phyloP scores from a whole-genome alignment of 2,888 invertebrate species.

The Lissonota sp. region DNA sequence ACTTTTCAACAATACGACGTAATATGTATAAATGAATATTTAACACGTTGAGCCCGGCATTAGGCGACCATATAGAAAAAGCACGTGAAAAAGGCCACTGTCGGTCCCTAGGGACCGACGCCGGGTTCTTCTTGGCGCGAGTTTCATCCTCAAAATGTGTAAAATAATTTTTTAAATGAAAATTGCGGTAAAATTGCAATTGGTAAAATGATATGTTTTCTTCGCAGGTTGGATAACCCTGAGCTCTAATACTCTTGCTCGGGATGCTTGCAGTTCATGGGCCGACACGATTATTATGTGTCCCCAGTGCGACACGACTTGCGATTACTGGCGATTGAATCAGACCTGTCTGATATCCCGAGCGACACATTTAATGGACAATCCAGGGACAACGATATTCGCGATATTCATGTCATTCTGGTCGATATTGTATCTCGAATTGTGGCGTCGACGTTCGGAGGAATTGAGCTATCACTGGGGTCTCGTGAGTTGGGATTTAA shows the following conservation, averaged over 20 bases:
- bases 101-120: too few species aligned
- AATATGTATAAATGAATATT: too few species aligned
- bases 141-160: too few species aligned
- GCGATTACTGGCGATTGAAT: slow-evolving; percentile 90
- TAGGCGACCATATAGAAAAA: too few species aligned
- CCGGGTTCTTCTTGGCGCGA: too few species aligned
- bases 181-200: too few species aligned
- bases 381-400: slow-evolving; percentile 91
- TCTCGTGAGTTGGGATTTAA: slow-evolving; percentile 89
- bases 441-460: slow-evolving; percentile 93
- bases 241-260: slow-evolving; percentile 68
- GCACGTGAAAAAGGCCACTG: too few species aligned
- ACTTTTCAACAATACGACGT: too few species aligned
- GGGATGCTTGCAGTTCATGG: slow-evolving; percentile 73
- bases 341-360: slow-evolving; percentile 90
- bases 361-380: slow-evolving; percentile 93
- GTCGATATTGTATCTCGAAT: slow-evolving; percentile 91
- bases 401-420: slow-evolving; percentile 93
- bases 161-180: too few species aligned
- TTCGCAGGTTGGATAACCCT: slow-evolving; percentile 71
- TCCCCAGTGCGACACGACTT: slow-evolving; percentile 91
- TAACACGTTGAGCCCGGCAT: too few species aligned
- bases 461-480: slow-evolving; percentile 94
- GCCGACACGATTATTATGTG: slow-evolving; percentile 88
- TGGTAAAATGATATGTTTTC: slow-evolving; percentile 49